Evolutionary conservation across 1,140 invertebrate genomes (phyloP), one percentile per base, ranked within the genome.

Genomic region (Achroia grisella): DNA sequence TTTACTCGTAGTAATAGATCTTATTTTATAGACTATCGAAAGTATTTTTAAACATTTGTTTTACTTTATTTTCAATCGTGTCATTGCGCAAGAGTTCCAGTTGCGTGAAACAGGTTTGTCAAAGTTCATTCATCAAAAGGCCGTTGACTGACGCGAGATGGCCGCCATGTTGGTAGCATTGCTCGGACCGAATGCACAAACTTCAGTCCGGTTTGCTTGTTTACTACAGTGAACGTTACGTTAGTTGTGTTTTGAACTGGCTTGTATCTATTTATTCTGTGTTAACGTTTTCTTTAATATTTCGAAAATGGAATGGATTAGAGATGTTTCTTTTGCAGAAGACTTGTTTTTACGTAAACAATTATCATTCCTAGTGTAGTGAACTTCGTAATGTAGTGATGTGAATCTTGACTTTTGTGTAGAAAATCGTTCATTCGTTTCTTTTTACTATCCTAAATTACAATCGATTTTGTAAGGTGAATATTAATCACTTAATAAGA

Each of bases 161-260:
- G 32, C 11, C 41, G 30, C 51, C 45, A 55, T 44, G 62, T 73
- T 77, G 68, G 61, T 44, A 59, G 44, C 66, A 46, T 54, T 74
- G 72, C 11, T 39, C 39, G 17, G 39, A 52, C 39, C 42, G 27
- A 33, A 15, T 35, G 51, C 30, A 53, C 63, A 47, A 79, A 79
- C 71, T 82, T 82, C 78, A 61, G 34, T 14, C 29, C 41, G 35
- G 50, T 65, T 45, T 66, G 65, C 62, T 70, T 71, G 71, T 67
- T 71, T 71, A 70, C 50, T 57, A 48, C 23, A 15, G 60, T 58
- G 61, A 70, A 74, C 75, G 71, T 78, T 80, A 73, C 41, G 34
- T 61, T 71, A 69, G 56, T 63, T 61, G 64, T 67, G 67, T 70
- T 73, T 75, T 73, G 68, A 74, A 67, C 65, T 48, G 54, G 66